phyloP scores from a whole-genome alignment of 2,888 invertebrate species.

The Alloplasta piceator region DNA sequence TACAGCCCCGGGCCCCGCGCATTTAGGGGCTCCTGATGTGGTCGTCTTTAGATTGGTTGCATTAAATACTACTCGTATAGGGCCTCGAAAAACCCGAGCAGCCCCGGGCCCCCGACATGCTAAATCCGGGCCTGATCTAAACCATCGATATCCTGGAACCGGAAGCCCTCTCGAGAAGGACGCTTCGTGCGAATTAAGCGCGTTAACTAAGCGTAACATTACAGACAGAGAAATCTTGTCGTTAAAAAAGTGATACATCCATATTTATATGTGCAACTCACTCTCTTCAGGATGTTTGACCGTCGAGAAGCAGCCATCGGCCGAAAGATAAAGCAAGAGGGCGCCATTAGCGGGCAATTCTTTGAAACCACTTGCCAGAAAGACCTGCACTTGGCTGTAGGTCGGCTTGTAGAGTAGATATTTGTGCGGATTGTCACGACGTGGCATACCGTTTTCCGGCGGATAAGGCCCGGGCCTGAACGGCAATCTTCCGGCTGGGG shows the following conservation, averaged over 20 bases:
- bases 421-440: slow-evolving; percentile 97
- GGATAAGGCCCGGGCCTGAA: slow-evolving; percentile 85
- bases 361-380: slow-evolving; percentile 95
- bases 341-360: slow-evolving; percentile 96
- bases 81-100: too few relatives aligned
- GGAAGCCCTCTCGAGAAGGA: neutral
- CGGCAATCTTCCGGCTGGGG: slow-evolving; percentile 88
- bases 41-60: too few relatives aligned
- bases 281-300: slow-evolving; percentile 95
- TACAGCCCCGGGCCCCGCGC: too few relatives aligned
- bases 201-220: neutral
- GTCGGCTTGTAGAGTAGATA: slow-evolving; percentile 98
- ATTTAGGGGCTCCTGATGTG: too few relatives aligned
- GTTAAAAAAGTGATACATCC: neutral
- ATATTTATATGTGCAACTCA: slow-evolving; percentile 83
- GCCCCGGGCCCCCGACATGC: too few relatives aligned
- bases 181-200: neutral
- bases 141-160: too few relatives aligned
- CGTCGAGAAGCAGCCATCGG: slow-evolving; percentile 93
- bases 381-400: slow-evolving; percentile 96
- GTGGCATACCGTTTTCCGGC: slow-evolving; percentile 89
- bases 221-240: neutral
- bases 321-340: slow-evolving; percentile 95
- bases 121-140: too few relatives aligned
- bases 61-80: too few relatives aligned